phyloP scores from a whole-genome alignment of 2,113 vertebrate genomes.

The Sinocyclocheilus anshuiensis region DNA sequence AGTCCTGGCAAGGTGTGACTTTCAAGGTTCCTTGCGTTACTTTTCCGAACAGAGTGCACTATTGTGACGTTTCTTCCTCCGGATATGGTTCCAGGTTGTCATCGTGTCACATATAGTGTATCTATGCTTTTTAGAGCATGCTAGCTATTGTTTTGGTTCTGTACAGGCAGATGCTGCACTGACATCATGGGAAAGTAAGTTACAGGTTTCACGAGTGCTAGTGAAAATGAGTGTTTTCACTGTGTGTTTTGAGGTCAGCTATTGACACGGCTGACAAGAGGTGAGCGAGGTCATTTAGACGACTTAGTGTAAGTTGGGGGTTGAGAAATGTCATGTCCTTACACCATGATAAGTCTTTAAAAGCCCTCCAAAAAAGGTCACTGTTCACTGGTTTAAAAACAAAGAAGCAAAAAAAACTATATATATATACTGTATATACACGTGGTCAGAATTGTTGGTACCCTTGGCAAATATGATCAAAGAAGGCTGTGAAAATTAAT shows the following conservation, averaged over 20 bases:
- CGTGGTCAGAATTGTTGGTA: too few relatives aligned
- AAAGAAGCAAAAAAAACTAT: too few relatives aligned
- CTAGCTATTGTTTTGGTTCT: background rate
- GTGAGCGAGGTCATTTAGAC: background rate
- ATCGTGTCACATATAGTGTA: background rate
- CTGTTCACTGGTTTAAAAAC: too few relatives aligned
- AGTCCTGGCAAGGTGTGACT: constrained; percentile 57
- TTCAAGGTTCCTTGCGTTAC: constrained; percentile 55
- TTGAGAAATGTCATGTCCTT: background rate
- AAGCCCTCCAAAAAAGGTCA: too few relatives aligned
- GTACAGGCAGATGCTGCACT: constrained; percentile 48
- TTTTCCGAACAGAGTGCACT: constrained; percentile 34
- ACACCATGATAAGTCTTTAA: background rate
- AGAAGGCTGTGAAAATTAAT: too few relatives aligned
- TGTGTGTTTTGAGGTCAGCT: background rate
- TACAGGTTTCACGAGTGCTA: background rate
- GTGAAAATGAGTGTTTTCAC: constrained; percentile 6
- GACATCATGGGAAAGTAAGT: constrained; percentile 60
- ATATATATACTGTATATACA: too few relatives aligned
- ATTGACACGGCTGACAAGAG: background rate
- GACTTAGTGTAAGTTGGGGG: background rate
- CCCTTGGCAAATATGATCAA: too few relatives aligned
- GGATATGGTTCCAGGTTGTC: background rate
- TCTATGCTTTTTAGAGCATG: constrained; percentile 1
- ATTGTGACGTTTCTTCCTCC: background rate